Conservation (phyloP, 2,113 vertebrate species). For the Bucco capensis region DNA sequence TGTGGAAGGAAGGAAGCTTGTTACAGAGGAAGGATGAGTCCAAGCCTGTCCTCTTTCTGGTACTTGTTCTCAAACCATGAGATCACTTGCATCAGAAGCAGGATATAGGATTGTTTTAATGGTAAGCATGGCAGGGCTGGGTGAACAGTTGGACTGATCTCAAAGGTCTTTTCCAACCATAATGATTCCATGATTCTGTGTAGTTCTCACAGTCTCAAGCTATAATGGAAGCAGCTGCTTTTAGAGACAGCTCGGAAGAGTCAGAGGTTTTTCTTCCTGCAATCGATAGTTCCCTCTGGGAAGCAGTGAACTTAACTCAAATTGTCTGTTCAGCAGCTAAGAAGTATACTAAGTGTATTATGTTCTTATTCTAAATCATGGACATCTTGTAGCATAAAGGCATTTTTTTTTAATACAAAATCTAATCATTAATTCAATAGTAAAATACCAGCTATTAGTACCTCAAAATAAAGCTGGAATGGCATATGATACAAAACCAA, state of each 20-base stretch:
- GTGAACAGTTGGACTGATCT: too few relatives aligned
- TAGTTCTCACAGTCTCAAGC: not conserved
- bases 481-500: not conserved
- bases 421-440: slow-evolving; percentile 16
- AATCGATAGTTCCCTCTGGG: not conserved
- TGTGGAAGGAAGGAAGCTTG: not conserved
- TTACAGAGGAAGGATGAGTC: not conserved
- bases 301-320: not conserved
- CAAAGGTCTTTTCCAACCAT: too few relatives aligned
- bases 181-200: too few relatives aligned
- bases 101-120: not conserved
- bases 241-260: not conserved
- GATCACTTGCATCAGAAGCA: not conserved
- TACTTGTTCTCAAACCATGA: not conserved
- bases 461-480: not conserved
- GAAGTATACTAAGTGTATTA: not conserved
- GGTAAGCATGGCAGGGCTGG: too few relatives aligned
- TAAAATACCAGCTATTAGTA: not conserved
- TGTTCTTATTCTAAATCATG: not conserved
- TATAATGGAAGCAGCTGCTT: not conserved
- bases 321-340: not conserved
- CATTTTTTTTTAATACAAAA: slow-evolving; percentile 50
- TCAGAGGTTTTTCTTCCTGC: not conserved
- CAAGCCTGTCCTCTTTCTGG: not conserved
- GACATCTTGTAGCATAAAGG: not conserved